phyloP scores from a whole-genome alignment of 2,113 vertebrate genomes.

The Gadus macrocephalus region DNA sequence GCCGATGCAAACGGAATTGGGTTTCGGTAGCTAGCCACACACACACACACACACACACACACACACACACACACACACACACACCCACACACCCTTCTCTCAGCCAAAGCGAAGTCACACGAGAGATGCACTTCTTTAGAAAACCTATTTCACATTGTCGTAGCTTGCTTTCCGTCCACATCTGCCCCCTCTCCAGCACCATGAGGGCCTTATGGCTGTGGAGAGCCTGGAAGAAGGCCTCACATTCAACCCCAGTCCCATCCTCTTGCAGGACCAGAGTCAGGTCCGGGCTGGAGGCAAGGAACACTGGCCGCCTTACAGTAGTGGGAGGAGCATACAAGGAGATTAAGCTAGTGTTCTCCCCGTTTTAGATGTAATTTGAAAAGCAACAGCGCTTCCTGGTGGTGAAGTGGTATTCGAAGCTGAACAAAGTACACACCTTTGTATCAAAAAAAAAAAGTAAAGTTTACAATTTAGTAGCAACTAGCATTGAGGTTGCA shows the following conservation, averaged over 20 bases:
- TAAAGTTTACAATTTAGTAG: too few species aligned
- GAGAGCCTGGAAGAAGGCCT: constrained; percentile 81
- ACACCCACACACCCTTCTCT: too few species aligned
- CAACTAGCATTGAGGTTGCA: too few species aligned
- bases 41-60: too few species aligned
- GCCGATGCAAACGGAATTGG: too few species aligned
- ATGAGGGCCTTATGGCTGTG: constrained; percentile 75
- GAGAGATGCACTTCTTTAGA: not conserved
- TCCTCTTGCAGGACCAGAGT: constrained; percentile 86
- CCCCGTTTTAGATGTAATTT: not conserved
- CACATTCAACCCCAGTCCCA: constrained; percentile 82
- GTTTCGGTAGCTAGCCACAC: too few species aligned
- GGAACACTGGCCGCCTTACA: constrained; percentile 72
- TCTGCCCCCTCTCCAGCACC: constrained; percentile 76
- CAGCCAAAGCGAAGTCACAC: too few species aligned
- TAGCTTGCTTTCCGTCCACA: constrained; percentile 73
- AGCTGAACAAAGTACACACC: too few species aligned
- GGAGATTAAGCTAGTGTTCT: not conserved
- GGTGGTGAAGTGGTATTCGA: not conserved
- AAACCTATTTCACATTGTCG: not conserved
- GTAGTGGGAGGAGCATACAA: not conserved
- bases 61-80: too few species aligned
- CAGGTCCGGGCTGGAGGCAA: constrained; percentile 66
- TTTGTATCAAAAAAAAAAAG: too few species aligned
- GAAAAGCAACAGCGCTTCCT: not conserved